Evolutionary conservation across 2,113 vertebrate species (phyloP).

Genomic region (Psettodes erumei): DNA sequence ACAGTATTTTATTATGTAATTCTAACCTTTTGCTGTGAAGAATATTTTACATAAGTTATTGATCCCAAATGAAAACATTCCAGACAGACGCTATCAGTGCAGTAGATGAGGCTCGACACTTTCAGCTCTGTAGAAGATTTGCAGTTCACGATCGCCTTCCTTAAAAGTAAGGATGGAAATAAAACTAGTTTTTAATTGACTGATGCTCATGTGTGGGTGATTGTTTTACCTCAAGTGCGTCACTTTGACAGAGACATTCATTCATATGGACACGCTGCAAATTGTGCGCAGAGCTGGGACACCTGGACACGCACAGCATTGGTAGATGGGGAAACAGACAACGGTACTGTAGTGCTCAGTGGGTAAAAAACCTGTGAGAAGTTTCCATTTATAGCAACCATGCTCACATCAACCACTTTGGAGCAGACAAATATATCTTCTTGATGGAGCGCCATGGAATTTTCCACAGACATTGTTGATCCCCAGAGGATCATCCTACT

Average conservation of each 20-base stretch:
- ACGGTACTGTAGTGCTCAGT: slow-evolving; percentile 3
- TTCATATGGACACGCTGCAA: neutral
- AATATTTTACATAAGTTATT: slow-evolving; percentile 75
- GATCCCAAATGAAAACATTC: slow-evolving; percentile 65
- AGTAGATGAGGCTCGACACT: slow-evolving; percentile 24
- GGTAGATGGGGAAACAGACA: slow-evolving; percentile 25
- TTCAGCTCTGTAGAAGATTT: slow-evolving; percentile 23
- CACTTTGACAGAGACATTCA: slow-evolving; percentile 18
- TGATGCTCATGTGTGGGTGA: neutral
- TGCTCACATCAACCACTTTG: neutral
- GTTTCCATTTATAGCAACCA: slow-evolving; percentile 1
- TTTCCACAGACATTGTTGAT: neutral
- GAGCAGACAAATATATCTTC: neutral
- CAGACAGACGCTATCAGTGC: slow-evolving; percentile 40
- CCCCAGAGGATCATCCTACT: neutral
- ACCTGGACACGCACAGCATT: neutral
- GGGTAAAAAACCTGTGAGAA: slow-evolving; percentile 6
- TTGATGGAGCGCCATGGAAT: neutral
- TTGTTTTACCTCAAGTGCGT: neutral
- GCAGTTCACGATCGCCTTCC: slow-evolving; percentile 22
- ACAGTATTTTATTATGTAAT: slow-evolving; percentile 76
- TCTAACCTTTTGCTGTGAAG: slow-evolving; percentile 63
- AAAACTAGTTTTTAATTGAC: slow-evolving; percentile 72
- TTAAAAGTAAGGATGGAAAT: slow-evolving; percentile 59
- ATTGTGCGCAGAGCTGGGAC: too few species aligned